Conservation (phyloP, 2,888 invertebrate genomes). For the Tuta absoluta region DNA sequence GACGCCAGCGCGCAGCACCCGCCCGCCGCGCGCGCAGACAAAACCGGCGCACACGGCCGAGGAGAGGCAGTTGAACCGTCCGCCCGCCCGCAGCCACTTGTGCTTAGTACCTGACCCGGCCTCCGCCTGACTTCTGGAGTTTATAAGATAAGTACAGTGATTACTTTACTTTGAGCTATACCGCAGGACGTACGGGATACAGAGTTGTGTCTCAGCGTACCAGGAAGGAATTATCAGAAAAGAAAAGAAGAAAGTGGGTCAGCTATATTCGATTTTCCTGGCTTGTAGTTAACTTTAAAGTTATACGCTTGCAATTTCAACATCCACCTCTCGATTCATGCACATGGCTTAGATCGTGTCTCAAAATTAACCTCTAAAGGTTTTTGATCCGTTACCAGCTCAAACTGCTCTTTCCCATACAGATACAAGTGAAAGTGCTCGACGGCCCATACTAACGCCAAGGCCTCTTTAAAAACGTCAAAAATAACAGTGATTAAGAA, state of each 20-base stretch:
- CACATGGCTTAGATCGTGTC: conserved; percentile 44
- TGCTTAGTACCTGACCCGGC: too few relatives aligned
- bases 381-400: conserved; percentile 36
- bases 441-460: not conserved
- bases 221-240: too few relatives aligned
- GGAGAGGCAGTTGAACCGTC: too few relatives aligned
- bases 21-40: too few relatives aligned
- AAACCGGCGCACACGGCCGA: too few relatives aligned
- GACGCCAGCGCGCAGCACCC: too few relatives aligned
- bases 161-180: too few relatives aligned
- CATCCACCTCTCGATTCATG: conserved; percentile 49
- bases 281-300: conserved; percentile 31
- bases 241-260: not conserved
- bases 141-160: too few relatives aligned
- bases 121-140: too few relatives aligned
- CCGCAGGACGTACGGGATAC: too few relatives aligned
- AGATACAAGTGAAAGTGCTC: conserved; percentile 1
- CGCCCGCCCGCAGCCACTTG: too few relatives aligned
- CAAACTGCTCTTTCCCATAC: conserved; percentile 6
- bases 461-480: conserved; percentile 43
- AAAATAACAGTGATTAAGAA: conserved; percentile 86
- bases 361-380: not conserved
- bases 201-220: too few relatives aligned
- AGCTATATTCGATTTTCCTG: not conserved
- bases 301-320: conserved; percentile 42